Base-by-base conservation (phyloP, 2,888 invertebrate genomes). In the Cantharis flavilabris region DNA sequence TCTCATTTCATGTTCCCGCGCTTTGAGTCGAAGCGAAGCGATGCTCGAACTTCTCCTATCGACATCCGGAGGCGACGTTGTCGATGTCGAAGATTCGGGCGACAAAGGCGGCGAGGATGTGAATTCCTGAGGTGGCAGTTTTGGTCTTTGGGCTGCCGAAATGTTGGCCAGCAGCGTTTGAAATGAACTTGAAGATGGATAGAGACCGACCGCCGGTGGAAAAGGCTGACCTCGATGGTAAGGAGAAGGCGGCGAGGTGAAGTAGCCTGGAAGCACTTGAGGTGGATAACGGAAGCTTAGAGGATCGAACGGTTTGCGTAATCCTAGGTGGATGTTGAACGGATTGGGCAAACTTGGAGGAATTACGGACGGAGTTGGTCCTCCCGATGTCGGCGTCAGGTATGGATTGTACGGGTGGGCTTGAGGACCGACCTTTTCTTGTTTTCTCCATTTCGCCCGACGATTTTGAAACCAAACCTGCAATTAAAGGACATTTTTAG, bases 391-490 rank as follows among this genome's bases (percentile, higher is more conserved):
- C 69, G 93, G 92, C 70, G 93, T 91, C 81, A 95, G 87, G 88
- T 96, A 96, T 1, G 96, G 96, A 87, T 95, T 96, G 91, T 97
- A 97, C 0, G 97, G 97, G 87, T 97, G 97, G 2, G 92, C 96
- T 85, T 96, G 95, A 0, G 97, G 97, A 0, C 97, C 97, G 76
- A 97, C 97, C 89, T 96, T 97, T 89, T 97, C 97, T 86, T 96
- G 96, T 86, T 97, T 97, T 63, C 97, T 91, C 97, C 97, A 97
- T 89, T 97, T 97, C 69, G 97, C 97, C 63, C 97, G 91, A 1
- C 97, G 92, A 88, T 97, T 97, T 90, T 97, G 97, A 88, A 97
- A 97, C 97, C 97, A 97, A 5, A 97, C 97, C 97, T 97, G 92
- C n/a, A 75, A 75, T 33, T 71, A 74, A 64, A 49, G n/a, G 23